Evolutionary conservation across 2,113 vertebrate species (phyloP).

Genomic region (Bettongia penicillata): DNA sequence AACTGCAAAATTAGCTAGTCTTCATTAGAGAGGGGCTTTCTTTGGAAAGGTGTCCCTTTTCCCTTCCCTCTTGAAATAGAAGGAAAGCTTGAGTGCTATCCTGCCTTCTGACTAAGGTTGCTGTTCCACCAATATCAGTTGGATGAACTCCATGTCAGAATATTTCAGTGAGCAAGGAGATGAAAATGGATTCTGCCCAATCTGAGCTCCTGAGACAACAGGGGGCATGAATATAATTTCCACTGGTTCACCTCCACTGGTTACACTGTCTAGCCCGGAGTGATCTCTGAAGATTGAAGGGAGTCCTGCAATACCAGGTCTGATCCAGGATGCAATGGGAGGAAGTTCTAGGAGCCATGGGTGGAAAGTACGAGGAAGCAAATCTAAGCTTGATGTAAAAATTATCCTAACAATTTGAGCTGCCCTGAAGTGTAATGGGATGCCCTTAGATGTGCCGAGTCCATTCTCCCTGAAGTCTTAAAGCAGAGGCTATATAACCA

Average conservation of each 20-base stretch:
- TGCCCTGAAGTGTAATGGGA: neutral
- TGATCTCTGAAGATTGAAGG: neutral
- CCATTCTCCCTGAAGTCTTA: neutral
- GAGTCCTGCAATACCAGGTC: neutral
- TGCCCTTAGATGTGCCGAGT: neutral
- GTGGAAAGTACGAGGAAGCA: neutral
- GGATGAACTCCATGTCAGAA: neutral
- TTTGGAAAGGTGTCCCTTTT: neutral
- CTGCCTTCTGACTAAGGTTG: conserved; percentile 1
- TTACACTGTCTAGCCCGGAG: neutral
- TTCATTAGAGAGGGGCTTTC: neutral
- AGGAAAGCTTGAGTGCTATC: neutral
- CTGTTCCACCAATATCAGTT: neutral
- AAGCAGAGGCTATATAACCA: neutral
- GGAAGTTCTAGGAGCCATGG: neutral
- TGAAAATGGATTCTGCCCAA: neutral
- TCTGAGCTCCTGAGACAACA: neutral
- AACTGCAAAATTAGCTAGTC: neutral
- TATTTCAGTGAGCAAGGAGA: conserved; percentile 23
- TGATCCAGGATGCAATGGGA: neutral
- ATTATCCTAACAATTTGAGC: neutral
- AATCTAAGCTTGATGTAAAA: neutral
- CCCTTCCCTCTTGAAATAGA: neutral
- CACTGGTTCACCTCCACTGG: neutral
- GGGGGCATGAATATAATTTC: neutral